Conservation (phyloP, 1,140 invertebrate species). For the Hyposmocoma kahamanoa region DNA sequence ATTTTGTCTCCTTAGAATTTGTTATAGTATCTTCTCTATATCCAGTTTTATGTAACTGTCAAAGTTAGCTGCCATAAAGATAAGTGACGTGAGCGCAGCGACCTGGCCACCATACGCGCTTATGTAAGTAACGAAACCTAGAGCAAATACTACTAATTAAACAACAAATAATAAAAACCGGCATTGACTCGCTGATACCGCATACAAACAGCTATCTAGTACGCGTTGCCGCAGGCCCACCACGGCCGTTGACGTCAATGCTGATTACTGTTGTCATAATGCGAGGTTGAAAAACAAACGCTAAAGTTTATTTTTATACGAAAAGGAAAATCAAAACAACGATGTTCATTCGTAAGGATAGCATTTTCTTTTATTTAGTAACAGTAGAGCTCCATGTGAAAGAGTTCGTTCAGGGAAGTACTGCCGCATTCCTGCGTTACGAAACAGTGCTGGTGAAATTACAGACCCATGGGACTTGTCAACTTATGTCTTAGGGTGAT, state of each 20-base stretch:
- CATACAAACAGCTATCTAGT: conserved; percentile 23
- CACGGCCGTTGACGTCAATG: conserved; percentile 23
- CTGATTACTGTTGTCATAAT: too few species aligned
- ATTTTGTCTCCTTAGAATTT: background rate
- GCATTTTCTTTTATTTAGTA: too few species aligned
- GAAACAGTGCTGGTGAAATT: too few species aligned
- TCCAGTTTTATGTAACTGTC: background rate
- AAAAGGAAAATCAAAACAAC: background rate
- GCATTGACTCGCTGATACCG: conserved; percentile 45
- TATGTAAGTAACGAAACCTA: conserved; percentile 40
- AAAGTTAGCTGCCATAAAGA: conserved; percentile 62
- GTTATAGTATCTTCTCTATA: background rate
- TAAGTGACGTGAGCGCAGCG: conserved; percentile 44
- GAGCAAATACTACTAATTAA: conserved; percentile 55
- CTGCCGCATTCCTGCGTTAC: too few species aligned
- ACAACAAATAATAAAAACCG: conserved; percentile 50
- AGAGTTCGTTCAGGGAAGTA: too few species aligned
- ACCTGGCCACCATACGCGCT: conserved; percentile 48
- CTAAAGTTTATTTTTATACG: background rate
- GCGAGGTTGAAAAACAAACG: too few species aligned
- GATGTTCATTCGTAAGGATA: too few species aligned
- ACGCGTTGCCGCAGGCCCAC: conserved; percentile 2
- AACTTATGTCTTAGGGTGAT: too few species aligned
- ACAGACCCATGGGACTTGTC: too few species aligned
- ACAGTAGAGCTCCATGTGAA: too few species aligned